Conservation (phyloP, 2,888 invertebrate species). For the Harpagoxenus sublaevis region DNA sequence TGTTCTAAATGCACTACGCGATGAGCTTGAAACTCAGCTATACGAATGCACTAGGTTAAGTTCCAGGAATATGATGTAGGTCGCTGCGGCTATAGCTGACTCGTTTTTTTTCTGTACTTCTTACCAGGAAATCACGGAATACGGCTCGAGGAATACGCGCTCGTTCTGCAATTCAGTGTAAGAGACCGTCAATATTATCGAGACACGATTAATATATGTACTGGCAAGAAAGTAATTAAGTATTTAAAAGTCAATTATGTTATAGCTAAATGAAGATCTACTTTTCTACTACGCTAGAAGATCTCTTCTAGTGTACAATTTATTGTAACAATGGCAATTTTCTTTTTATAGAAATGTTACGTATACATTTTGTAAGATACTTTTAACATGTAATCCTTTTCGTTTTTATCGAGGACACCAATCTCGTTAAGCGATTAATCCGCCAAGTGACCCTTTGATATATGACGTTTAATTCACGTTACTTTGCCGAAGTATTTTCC, state of each 20-base stretch:
- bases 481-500: conserved; percentile 35
- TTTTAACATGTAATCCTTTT: not conserved
- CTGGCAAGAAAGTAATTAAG: not conserved
- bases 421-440: conserved; percentile 45
- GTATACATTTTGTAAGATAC: not conserved
- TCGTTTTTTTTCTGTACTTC: conserved; percentile 58
- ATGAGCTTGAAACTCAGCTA: conserved; percentile 32
- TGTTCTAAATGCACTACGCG: conserved; percentile 53
- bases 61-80: conserved; percentile 79
- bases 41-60: conserved; percentile 65
- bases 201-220: not conserved
- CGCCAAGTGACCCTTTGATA: conserved; percentile 30
- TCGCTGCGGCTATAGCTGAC: conserved; percentile 66
- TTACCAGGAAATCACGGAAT: conserved; percentile 68
- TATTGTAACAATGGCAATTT: not conserved
- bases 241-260: conserved; percentile 7
- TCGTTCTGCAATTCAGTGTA: conserved; percentile 3
- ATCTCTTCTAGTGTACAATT: not conserved
- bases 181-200: not conserved
- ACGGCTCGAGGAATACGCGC: conserved; percentile 31
- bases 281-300: too few species aligned
- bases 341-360: not conserved
- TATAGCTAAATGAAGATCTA: not conserved
- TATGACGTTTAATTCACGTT: conserved; percentile 46
- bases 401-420: conserved; percentile 12